Evolutionary conservation across 2,888 invertebrate genomes (phyloP).

Genomic region (Alitta virens): DNA sequence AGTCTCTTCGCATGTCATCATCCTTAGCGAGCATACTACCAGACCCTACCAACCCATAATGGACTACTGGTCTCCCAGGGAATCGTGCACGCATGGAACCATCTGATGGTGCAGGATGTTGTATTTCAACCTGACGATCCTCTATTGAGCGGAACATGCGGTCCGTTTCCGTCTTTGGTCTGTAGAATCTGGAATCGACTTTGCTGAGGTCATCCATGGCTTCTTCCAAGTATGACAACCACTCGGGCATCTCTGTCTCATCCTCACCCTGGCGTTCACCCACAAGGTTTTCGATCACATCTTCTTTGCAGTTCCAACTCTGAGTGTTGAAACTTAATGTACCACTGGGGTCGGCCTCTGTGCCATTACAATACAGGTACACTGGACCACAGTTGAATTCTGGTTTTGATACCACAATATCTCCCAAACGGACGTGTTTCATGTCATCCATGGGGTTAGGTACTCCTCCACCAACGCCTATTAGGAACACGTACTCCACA

Average conservation of each 20-base stretch:
- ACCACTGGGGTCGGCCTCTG: constrained; percentile 36
- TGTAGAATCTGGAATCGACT: constrained; percentile 50
- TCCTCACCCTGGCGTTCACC: constrained; percentile 34
- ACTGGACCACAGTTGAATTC: constrained; percentile 56
- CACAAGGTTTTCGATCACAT: constrained; percentile 74
- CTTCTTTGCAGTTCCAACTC: constrained; percentile 75
- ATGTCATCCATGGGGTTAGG: constrained; percentile 91
- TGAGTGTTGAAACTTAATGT: constrained; percentile 70
- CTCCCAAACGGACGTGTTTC: constrained; percentile 83
- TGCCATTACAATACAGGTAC: constrained; percentile 75
- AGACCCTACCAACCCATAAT: constrained; percentile 76
- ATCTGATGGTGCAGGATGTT: constrained; percentile 4
- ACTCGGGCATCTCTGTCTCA: constrained; percentile 60
- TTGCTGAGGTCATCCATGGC: constrained; percentile 64
- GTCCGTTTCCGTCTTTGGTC: constrained; percentile 40
- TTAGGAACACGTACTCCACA: constrained; percentile 91
- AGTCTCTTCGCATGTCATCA: constrained; percentile 73
- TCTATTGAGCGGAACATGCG: constrained; percentile 23
- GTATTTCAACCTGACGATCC: constrained; percentile 6
- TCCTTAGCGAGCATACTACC: constrained; percentile 80
- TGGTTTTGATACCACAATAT: constrained; percentile 51
- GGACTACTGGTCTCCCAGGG: constrained; percentile 61
- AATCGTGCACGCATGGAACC: constrained; percentile 5
- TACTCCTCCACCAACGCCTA: constrained; percentile 95
- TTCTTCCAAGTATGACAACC: constrained; percentile 76